Evolutionary conservation across 2,888 invertebrate genomes (phyloP).

Genomic region (Incurvaria masculella): DNA sequence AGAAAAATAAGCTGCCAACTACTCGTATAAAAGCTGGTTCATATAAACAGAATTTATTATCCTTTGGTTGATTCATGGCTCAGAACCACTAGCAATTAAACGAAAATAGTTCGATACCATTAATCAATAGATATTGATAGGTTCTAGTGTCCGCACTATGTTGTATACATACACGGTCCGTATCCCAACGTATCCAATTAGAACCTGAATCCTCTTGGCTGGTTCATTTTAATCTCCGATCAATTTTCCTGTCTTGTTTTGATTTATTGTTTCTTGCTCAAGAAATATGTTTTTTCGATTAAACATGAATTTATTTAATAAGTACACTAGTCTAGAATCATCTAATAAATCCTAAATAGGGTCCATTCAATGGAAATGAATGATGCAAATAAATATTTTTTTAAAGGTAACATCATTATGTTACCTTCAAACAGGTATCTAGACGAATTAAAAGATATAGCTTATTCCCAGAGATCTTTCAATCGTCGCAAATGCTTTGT

Average conservation of each 20-base stretch:
- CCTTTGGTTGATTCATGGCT: conserved; percentile 48
- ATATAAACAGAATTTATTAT: conserved; percentile 47
- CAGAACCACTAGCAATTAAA: conserved; percentile 42
- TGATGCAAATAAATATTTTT: too few species aligned
- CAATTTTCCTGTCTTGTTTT: background rate
- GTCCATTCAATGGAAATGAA: too few species aligned
- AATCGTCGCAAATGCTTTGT: too few species aligned
- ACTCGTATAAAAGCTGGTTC: conserved; percentile 28
- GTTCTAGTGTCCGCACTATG: conserved; percentile 23
- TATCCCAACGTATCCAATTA: conserved; percentile 35
- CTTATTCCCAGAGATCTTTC: too few species aligned
- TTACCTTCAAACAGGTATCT: too few species aligned
- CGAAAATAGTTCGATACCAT: conserved; percentile 42
- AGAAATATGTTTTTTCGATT: background rate
- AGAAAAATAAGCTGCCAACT: too few species aligned
- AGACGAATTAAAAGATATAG: too few species aligned
- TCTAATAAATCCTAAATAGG: background rate
- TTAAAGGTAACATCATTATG: too few species aligned
- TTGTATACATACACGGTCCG: conserved; percentile 26
- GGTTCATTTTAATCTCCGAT: conserved; percentile 25
- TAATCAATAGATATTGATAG: conserved; percentile 53
- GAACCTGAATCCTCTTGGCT: conserved; percentile 40
- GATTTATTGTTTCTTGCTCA: background rate
- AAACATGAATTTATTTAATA: background rate
- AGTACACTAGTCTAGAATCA: background rate